A percentile compares a stretch with the other conserved stretches of the same genome.
phyloP scores from a whole-genome alignment of 1,140 invertebrate species.

The Eumeta japonica region DNA sequence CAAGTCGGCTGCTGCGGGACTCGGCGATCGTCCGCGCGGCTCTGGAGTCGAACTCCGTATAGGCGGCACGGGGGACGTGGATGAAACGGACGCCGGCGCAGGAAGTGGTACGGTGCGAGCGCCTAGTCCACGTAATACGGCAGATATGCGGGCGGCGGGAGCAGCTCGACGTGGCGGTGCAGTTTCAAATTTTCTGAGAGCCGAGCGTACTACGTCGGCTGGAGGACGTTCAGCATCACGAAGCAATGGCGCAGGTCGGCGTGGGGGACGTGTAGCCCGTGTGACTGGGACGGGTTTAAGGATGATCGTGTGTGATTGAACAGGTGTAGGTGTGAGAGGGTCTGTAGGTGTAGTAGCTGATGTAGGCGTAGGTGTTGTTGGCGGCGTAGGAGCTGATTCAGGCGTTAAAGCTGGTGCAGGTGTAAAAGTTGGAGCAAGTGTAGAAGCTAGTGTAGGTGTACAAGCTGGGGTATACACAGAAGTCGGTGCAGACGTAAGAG shows the following conservation, averaged over 20 bases:
- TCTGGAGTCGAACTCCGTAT: constrained; percentile 43
- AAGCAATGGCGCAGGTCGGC: constrained; percentile 67
- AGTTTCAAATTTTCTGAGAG: constrained; percentile 79
- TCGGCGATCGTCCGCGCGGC: constrained; percentile 32
- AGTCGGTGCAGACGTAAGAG: constrained; percentile 73
- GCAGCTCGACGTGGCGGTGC: constrained; percentile 59
- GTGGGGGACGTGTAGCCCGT: constrained; percentile 59
- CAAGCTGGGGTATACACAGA: constrained; percentile 72
- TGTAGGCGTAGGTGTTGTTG: constrained; percentile 16
- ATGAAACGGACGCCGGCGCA: constrained; percentile 30
- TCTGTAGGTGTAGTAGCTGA: constrained; percentile 14
- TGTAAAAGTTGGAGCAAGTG: constrained; percentile 73
- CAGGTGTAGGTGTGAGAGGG: no score
- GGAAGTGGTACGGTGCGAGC: constrained; percentile 19
- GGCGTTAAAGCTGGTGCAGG: constrained; percentile 35
- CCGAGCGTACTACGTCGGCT: constrained; percentile 81
- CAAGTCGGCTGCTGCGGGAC: constrained; percentile 21
- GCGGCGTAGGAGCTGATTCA: constrained; percentile 12
- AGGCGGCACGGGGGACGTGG: constrained; percentile 2
- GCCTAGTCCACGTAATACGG: constrained; percentile 33
- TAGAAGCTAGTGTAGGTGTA: constrained; percentile 71
- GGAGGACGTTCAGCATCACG: constrained; percentile 80
- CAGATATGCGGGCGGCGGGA: constrained; percentile 34
- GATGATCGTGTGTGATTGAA: no score
- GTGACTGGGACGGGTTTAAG: constrained; percentile 38